Evolutionary conservation across 1,140 invertebrate genomes (phyloP), one percentile per base, ranked within the genome.

Genomic region (Pogonomyrmex californicus): DNA sequence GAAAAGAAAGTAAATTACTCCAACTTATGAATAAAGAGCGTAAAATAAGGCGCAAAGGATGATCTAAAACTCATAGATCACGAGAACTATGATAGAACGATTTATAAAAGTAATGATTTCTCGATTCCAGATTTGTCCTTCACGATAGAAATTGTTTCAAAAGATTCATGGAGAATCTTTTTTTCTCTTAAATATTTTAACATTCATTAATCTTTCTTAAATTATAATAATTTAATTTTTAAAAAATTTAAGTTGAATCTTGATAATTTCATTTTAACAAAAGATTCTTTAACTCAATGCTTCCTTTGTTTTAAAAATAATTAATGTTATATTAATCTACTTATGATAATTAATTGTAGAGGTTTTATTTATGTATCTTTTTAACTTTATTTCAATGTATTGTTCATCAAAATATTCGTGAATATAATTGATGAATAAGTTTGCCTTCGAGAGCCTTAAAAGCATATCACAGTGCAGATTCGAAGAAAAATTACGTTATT

Each of bases 1-100:
- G 93, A 95, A 66, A 91, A 93, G 44, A 92, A 89, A 83, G 92
- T 94, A 89, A 92, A 77, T 91, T 87, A 86, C 82, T 51, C 23
- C 0, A 23, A 36, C 47, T 70, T 83, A 58, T n/a, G 68, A 83
- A 75, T 75, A 75, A 62, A 82, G 54, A 75, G 79, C 44, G 4
- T 38, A 47, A 83, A 60, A 33, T 47, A 60, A 75, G 68, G 68
- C 54, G 38, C 41, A 33, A 49, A 73, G 54, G 41, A 62, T 60
- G 66, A 73, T 36, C 49, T 44, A 65, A 36, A 33, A 51, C 36
- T 7, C 36, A 36, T 17, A 12, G 30, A 41, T 82, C 9, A 33
- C n/a, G 33, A 41, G 14, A 41, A 30, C 6, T 78, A 58, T 47
- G 47, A 68, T 65, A 56, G 51, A 66, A 56, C 10, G 9, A 54